A percentile compares a stretch with the other conserved stretches of the same genome.
Evolutionary conservation across 2,113 vertebrate species (phyloP).

Genomic region (Oriolus oriolus): DNA sequence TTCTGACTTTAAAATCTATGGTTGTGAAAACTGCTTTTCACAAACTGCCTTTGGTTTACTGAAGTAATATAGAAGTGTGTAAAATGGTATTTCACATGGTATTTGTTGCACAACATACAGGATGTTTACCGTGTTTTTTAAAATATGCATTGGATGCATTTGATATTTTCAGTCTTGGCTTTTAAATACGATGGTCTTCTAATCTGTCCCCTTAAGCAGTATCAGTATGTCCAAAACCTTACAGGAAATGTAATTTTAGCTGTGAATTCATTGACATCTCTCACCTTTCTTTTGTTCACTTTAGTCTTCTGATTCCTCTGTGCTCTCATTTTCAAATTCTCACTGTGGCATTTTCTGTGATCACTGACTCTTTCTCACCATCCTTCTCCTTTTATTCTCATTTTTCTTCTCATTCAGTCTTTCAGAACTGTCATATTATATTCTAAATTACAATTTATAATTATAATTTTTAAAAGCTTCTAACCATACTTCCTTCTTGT

Average conservation of each 20-base stretch:
- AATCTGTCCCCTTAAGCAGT: background rate
- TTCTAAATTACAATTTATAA: background rate
- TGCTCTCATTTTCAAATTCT: constrained; percentile 18
- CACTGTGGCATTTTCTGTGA: background rate
- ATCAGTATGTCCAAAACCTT: background rate
- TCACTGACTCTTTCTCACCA: background rate
- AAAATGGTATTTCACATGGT: background rate
- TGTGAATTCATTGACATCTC: constrained; percentile 4
- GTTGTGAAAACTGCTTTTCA: background rate
- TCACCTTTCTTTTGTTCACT: background rate
- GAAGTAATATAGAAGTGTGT: background rate
- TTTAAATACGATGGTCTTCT: background rate
- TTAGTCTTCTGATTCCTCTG: constrained; percentile 8
- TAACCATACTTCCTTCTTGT: background rate
- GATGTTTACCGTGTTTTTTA: background rate
- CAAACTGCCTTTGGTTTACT: background rate
- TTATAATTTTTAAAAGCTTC: background rate
- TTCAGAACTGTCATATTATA: background rate
- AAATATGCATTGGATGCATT: background rate
- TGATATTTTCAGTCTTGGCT: background rate
- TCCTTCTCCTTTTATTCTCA: background rate
- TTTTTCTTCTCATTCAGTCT: background rate
- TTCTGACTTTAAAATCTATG: background rate
- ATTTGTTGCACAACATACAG: background rate
- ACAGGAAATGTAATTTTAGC: constrained; percentile 6